Percentiles rank a stretch among this genome's conserved stretches.
These are phyloP conservation scores for Aurelia sp. DNA, from an alignment of 30 jellyfish, hydroid and myxozoan genomes.

Conservation along the genomic window DNA sequence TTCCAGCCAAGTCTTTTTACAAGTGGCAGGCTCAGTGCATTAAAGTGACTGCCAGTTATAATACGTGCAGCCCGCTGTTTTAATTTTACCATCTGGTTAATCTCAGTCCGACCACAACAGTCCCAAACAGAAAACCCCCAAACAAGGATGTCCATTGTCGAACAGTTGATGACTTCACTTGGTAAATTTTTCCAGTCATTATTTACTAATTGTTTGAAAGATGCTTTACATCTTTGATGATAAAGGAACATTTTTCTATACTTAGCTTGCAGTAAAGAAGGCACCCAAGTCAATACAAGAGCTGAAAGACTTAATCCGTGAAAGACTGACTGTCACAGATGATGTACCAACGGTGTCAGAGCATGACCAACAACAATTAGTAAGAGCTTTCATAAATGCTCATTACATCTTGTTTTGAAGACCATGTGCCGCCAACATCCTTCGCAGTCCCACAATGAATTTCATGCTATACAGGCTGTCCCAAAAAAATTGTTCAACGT, in stretches of 20 bases:
- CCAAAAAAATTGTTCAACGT: too few relatives aligned
- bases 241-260: not conserved
- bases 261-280: constrained; percentile 45
- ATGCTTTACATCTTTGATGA: not conserved
- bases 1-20: not conserved
- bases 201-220: too few relatives aligned
- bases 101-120: too few relatives aligned
- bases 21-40: not conserved
- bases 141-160: too few relatives aligned
- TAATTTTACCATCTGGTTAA: too few relatives aligned
- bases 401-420: too few relatives aligned
- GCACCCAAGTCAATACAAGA: constrained; percentile 68
- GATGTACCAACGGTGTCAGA: constrained; percentile 35
- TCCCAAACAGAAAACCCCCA: too few relatives aligned
- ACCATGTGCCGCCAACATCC: too few relatives aligned
- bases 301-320: constrained; percentile 47
- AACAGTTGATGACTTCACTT: too few relatives aligned
- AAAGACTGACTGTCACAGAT: constrained; percentile 55
- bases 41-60: not conserved
- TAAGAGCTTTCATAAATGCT: not conserved
- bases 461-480: too few relatives aligned
- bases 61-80: not conserved
- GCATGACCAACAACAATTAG: constrained; percentile 64
- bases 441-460: too few relatives aligned
- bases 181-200: too few relatives aligned